Percentiles rank a stretch among this genome's conserved stretches.
These are phyloP conservation scores for Saxidomus purpurata DNA, from an alignment of 1,140 invertebrate species.

Conservation along the genomic window DNA sequence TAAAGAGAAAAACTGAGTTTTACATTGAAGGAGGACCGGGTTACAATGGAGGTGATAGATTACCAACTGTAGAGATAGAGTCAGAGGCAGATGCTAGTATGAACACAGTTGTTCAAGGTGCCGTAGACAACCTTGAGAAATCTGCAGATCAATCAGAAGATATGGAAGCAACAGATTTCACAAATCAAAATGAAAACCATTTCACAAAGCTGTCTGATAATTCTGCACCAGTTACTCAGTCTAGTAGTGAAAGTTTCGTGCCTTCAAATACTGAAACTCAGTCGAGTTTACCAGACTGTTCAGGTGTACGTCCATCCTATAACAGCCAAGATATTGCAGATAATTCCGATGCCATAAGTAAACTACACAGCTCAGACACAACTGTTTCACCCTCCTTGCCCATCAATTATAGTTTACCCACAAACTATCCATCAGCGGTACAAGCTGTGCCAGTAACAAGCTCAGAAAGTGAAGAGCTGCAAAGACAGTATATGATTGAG, in stretches of 20 bases:
- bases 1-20: slow-evolving; percentile 53
- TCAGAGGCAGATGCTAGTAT: background rate
- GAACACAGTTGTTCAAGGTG: background rate
- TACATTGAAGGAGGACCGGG: slow-evolving; percentile 58
- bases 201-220: background rate
- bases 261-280: background rate
- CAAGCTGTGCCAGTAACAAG: background rate
- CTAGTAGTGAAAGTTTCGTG: background rate
- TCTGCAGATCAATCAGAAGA: background rate
- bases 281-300: background rate
- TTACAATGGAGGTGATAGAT: slow-evolving; percentile 46
- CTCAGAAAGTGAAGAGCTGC: background rate
- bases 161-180: background rate
- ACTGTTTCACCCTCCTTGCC: background rate
- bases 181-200: background rate
- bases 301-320: background rate
- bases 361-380: background rate
- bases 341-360: background rate
- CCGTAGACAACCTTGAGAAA: background rate
- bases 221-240: background rate
- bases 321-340: background rate
- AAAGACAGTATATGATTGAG: slow-evolving; percentile 21
- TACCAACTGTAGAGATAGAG: background rate
- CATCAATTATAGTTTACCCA: slow-evolving; percentile 52
- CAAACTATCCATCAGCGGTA: background rate